Percentiles rank a stretch among this genome's conserved stretches.
Evolutionary conservation across 2,888 invertebrate genomes (phyloP).

Genomic region (Augiades crinisus): DNA sequence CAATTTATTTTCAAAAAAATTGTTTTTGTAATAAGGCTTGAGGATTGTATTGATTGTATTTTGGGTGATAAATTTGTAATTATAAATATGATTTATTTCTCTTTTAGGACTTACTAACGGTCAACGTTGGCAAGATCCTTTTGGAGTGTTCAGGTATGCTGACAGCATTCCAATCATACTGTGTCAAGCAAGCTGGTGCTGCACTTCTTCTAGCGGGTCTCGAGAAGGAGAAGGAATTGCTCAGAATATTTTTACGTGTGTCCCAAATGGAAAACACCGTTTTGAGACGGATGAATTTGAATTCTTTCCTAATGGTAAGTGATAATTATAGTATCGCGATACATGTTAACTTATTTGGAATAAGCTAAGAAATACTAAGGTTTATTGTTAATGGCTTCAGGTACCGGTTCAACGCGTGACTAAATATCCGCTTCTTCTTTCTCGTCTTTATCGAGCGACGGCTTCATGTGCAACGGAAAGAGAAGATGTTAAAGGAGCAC

Average conservation of each 20-base stretch:
- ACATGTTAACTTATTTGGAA: too few relatives aligned
- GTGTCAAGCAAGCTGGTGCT: slow-evolving; percentile 95
- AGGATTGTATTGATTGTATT: too few relatives aligned
- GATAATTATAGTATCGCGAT: too few relatives aligned
- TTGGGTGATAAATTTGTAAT: neutral
- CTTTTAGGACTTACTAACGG: slow-evolving; percentile 87
- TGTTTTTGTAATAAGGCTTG: too few relatives aligned
- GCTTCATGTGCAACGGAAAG: slow-evolving; percentile 91
- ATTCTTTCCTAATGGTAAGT: slow-evolving; percentile 97
- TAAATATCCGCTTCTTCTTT: slow-evolving; percentile 96
- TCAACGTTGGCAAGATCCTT: slow-evolving; percentile 95
- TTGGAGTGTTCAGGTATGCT: slow-evolving; percentile 96
- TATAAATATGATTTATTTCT: neutral
- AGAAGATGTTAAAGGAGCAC: slow-evolving; percentile 92
- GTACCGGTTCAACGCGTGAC: slow-evolving; percentile 98
- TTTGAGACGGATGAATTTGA: slow-evolving; percentile 95
- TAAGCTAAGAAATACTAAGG: too few relatives aligned
- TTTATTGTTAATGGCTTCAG: slow-evolving; percentile 56
- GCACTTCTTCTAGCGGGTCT: slow-evolving; percentile 93
- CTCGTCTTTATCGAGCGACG: slow-evolving; percentile 94
- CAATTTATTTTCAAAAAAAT: too few relatives aligned
- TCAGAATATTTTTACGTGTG: slow-evolving; percentile 96
- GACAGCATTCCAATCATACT: slow-evolving; percentile 96
- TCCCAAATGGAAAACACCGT: slow-evolving; percentile 98
- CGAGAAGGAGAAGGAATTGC: slow-evolving; percentile 96